phyloP scores from a whole-genome alignment of 1,140 invertebrate species.

The Chymomyza costata region DNA sequence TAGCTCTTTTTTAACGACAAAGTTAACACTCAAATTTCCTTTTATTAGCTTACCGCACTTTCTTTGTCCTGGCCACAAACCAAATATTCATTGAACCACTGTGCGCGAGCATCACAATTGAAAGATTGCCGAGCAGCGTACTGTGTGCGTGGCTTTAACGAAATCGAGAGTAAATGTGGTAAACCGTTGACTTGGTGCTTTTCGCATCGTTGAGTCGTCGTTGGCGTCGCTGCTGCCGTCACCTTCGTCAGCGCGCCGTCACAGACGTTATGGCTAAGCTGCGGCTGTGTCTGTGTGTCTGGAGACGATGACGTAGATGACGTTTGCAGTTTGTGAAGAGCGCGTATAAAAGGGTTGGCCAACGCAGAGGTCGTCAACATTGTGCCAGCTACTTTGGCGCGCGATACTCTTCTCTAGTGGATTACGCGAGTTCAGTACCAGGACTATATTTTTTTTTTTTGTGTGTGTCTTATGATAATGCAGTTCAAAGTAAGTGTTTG shows the following conservation, averaged over 20 bases:
- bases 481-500: slow-evolving; percentile 35
- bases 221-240: slow-evolving; percentile 5
- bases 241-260: slow-evolving; percentile 3
- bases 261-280: no score
- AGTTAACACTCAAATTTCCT: no score
- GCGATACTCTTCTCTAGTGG: slow-evolving; percentile 35
- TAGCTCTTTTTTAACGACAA: no score
- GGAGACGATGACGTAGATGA: slow-evolving; percentile 21
- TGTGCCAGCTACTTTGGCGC: slow-evolving; percentile 36
- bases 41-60: no score
- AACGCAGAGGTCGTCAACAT: slow-evolving; percentile 59
- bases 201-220: slow-evolving; percentile 45
- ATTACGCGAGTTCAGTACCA: slow-evolving; percentile 31
- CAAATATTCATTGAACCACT: no score
- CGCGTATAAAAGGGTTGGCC: slow-evolving; percentile 63
- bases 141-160: no score
- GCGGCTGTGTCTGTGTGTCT: no score
- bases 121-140: no score
- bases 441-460: slow-evolving; percentile 19
- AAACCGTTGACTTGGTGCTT: slow-evolving; percentile 42
- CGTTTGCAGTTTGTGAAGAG: slow-evolving; percentile 26
- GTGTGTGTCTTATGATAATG: slow-evolving; percentile 19
- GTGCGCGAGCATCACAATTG: no score
- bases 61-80: no score
- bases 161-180: no score